Evolutionary conservation across 2,888 invertebrate genomes (phyloP).

Genomic region (Acleris laterana): DNA sequence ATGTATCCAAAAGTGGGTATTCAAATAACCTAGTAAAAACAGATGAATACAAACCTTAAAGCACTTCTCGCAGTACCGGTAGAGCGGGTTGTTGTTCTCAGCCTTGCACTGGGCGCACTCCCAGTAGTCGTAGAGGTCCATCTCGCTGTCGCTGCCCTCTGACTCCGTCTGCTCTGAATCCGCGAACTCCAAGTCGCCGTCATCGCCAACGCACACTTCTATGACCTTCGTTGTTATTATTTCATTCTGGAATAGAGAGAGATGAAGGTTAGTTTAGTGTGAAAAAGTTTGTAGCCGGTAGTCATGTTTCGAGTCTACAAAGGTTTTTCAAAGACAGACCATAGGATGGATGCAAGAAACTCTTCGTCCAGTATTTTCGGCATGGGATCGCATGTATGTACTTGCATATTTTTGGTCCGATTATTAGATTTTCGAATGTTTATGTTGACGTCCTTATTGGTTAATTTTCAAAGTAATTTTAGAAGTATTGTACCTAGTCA

Average conservation of each 20-base stretch:
- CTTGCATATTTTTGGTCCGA: too few relatives aligned
- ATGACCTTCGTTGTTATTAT: slow-evolving; percentile 73
- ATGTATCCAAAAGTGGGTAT: too few relatives aligned
- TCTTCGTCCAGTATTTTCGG: too few relatives aligned
- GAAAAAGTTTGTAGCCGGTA: too few relatives aligned
- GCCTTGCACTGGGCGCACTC: slow-evolving; percentile 87
- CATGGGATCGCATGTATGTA: too few relatives aligned
- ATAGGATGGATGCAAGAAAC: too few relatives aligned
- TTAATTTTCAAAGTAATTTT: too few relatives aligned
- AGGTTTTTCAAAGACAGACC: too few relatives aligned
- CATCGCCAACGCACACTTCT: slow-evolving; percentile 65
- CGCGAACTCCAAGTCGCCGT: slow-evolving; percentile 70
- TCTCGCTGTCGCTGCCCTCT: slow-evolving; percentile 74
- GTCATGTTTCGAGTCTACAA: too few relatives aligned
- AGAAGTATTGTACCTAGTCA: too few relatives aligned
- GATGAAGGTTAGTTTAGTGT: not conserved
- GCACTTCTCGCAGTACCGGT: slow-evolving; percentile 88
- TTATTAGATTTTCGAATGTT: too few relatives aligned
- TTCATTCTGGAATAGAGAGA: slow-evolving; percentile 64
- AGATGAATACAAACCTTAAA: slow-evolving; percentile 82
- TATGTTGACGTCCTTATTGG: too few relatives aligned
- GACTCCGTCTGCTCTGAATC: slow-evolving; percentile 73
- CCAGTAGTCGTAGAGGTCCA: slow-evolving; percentile 85
- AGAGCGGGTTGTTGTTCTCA: slow-evolving; percentile 86
- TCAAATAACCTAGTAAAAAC: not conserved